Conservation (phyloP, 2,797 vertebrate genomes). For the Apodemus agrarius region DNA sequence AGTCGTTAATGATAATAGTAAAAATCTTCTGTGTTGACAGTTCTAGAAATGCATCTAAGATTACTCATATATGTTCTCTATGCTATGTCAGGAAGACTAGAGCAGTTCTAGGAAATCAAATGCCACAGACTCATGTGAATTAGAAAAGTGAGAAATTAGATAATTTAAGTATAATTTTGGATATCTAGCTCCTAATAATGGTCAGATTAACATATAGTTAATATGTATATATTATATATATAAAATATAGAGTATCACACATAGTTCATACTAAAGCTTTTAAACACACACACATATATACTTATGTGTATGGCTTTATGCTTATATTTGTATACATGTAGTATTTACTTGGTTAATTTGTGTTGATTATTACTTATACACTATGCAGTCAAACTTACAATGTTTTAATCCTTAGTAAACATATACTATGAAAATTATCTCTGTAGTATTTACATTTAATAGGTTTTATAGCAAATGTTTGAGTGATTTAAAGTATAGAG, state of each 20-base stretch:
- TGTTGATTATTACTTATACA: not conserved
- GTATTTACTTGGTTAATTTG: not conserved
- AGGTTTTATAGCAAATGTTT: not conserved
- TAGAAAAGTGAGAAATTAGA: not conserved
- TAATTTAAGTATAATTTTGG: not conserved
- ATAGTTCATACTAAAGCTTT: not conserved
- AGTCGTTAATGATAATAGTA: not conserved
- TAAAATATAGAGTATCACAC: not conserved
- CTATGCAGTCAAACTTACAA: not conserved
- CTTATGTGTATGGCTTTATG: not conserved
- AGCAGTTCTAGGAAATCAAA: not conserved
- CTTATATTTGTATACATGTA: not conserved
- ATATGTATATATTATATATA: not conserved
- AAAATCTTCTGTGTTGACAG: not conserved
- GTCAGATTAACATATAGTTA: not conserved
- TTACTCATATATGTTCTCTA: not conserved
- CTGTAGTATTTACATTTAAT: not conserved
- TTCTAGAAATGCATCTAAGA: slow-evolving; percentile 26
- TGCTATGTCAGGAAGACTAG: not conserved
- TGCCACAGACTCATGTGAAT: not conserved
- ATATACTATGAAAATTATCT: not conserved
- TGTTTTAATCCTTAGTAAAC: not conserved
- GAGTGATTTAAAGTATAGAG: not conserved
- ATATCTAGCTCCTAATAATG: not conserved
- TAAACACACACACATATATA: not conserved